These are phyloP conservation scores for Campodea augens DNA, from an alignment of 1,140 invertebrate genomes.

Conservation along the genomic window DNA sequence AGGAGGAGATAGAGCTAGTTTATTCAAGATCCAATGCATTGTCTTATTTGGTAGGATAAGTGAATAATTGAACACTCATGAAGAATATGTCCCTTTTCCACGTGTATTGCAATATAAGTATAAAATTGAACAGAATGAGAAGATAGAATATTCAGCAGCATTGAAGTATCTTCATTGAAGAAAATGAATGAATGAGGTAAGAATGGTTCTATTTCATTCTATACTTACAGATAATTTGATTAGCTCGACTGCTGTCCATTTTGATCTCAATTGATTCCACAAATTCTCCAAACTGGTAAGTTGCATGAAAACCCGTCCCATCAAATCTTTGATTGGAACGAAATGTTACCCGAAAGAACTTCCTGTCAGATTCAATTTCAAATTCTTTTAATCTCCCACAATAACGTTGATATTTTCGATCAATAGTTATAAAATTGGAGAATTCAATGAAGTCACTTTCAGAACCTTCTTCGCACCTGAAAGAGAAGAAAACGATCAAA, in stretches of 20 bases:
- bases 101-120: too few relatives aligned
- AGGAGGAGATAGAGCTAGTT: too few relatives aligned
- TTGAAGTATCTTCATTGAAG: too few relatives aligned
- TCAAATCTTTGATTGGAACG: conserved; percentile 82
- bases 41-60: too few relatives aligned
- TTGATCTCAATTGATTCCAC: conserved; percentile 25
- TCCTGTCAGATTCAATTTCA: conserved; percentile 65
- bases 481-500: conserved; percentile 16
- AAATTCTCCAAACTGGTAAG: conserved; percentile 53
- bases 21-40: too few relatives aligned
- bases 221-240: too few relatives aligned
- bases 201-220: too few relatives aligned
- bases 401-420: conserved; percentile 64
- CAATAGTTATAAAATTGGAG: conserved; percentile 71
- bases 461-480: conserved; percentile 63
- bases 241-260: conserved; percentile 14
- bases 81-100: too few relatives aligned
- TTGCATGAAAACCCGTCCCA: conserved; percentile 78
- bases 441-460: conserved; percentile 88
- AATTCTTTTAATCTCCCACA: conserved; percentile 66
- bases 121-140: too few relatives aligned
- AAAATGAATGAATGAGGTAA: too few relatives aligned
- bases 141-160: too few relatives aligned
- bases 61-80: too few relatives aligned
- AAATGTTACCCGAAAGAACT: conserved; percentile 88